These are phyloP conservation scores for Hyaena hyaena DNA, from an alignment of 2,113 vertebrate species.

Conservation along the genomic window DNA sequence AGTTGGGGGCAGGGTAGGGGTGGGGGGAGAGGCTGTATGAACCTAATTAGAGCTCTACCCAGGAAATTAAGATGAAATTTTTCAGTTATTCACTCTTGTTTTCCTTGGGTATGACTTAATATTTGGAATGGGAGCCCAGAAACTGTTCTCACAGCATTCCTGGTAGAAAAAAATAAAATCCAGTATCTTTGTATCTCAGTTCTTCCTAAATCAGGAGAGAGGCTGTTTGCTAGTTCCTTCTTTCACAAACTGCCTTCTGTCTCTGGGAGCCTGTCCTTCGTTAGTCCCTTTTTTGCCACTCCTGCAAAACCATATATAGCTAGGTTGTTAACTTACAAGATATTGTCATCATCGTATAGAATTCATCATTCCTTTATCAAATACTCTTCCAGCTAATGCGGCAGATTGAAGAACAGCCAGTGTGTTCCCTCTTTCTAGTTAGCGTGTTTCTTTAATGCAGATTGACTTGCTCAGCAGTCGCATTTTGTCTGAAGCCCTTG, in stretches of 20 bases:
- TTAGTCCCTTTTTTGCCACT: conserved; percentile 49
- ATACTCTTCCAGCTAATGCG: conserved; percentile 47
- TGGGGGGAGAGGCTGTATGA: background rate
- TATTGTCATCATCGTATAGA: conserved; percentile 28
- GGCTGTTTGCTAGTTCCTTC: background rate
- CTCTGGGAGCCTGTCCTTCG: conserved; percentile 47
- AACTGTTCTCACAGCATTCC: conserved; percentile 53
- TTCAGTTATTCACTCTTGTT: conserved; percentile 56
- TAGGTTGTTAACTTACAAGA: conserved; percentile 52
- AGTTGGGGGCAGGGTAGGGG: accelerated
- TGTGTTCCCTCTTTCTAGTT: conserved; percentile 55
- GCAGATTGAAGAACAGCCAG: conserved; percentile 59
- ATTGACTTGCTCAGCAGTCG: conserved; percentile 77
- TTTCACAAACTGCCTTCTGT: conserved; percentile 48
- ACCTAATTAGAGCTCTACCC: conserved; percentile 5
- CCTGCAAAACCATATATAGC: conserved; percentile 35
- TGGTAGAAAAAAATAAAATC: conserved; percentile 23
- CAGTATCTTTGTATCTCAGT: conserved; percentile 21
- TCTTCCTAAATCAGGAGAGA: conserved; percentile 33
- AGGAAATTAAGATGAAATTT: conserved; percentile 65
- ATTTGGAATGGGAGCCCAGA: conserved; percentile 34
- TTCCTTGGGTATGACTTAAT: conserved; percentile 42
- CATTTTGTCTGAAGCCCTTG: conserved; percentile 73
- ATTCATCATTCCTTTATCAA: conserved; percentile 65
- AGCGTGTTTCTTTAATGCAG: conserved; percentile 69